phyloP scores from a whole-genome alignment of 2,888 invertebrate genomes.

The Microplitis manilae region DNA sequence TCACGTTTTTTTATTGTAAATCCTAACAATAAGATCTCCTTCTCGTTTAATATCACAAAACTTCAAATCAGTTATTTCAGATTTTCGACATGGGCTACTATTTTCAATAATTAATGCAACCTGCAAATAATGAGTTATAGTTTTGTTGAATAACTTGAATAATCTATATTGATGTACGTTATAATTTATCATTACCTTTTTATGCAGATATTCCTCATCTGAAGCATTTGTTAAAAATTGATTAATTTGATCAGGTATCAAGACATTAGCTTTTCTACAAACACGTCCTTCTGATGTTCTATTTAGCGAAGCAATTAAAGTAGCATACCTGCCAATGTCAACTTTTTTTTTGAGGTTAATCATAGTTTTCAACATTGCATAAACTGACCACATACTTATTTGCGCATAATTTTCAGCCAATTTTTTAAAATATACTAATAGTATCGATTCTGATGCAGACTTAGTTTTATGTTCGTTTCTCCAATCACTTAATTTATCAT shows the following conservation, averaged over 20 bases:
- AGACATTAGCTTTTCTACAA: conserved; percentile 33
- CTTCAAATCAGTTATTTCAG: conserved; percentile 33
- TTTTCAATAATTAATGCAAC: conserved; percentile 35
- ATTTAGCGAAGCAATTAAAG: conserved; percentile 26
- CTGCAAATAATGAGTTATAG: conserved; percentile 1
- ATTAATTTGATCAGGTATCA: conserved; percentile 32
- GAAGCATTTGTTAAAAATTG: conserved; percentile 41
- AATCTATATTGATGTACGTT: too few species aligned
- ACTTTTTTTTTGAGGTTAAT: conserved; percentile 28
- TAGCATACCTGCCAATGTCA: conserved; percentile 32
- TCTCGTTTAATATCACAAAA: conserved; percentile 30
- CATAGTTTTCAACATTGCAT: conserved; percentile 42
- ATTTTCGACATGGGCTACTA: conserved; percentile 28
- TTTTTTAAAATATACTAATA: conserved; percentile 40
- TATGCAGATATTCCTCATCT: conserved; percentile 5
- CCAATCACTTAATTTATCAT: too few species aligned
- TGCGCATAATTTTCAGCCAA: conserved; percentile 36
- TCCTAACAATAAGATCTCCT: conserved; percentile 23
- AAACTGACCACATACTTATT: conserved; percentile 36
- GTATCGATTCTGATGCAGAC: conserved; percentile 28
- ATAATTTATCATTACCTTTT: too few species aligned
- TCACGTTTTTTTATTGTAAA: conserved; percentile 32
- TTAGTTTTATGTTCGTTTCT: too few species aligned
- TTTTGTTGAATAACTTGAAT: too few species aligned
- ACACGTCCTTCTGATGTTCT: conserved; percentile 27